Evolutionary conservation across 2,797 vertebrate species (phyloP), one percentile per base, ranked within the genome.

Genomic region (Sebastes umbrosus): DNA sequence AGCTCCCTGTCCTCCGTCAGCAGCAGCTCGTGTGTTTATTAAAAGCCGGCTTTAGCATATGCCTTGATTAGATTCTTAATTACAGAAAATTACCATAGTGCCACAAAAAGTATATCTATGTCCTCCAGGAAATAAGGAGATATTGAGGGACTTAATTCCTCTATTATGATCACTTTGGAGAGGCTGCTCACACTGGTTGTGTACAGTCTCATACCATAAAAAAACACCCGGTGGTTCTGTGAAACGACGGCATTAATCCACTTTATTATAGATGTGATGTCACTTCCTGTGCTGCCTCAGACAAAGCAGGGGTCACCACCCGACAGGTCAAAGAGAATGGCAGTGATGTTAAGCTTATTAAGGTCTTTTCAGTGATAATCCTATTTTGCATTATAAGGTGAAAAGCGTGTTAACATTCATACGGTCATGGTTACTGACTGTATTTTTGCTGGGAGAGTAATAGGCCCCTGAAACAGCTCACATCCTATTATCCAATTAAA

Each of bases 11-110:
- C 84, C 90, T 82, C 75, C 83, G 86, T 93, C 92, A 77, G 91
- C 91, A 90, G 91, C 90, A 88, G 88, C 77, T 93, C 84, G 82
- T 88, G 89, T 89, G 84, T 92, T 83, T 90, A 93, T 93, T 96
- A 93, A 93, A 94, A 93, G 79, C 89, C 52, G 59, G 84, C 87
- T 94, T 93, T 90, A 91, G 81, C 73, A 92, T 93, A 92, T 91
- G 87, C 67, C 82, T 91, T 96, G 93, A 94, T 95, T 95, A 93
- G 89, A 93, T 95, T 95, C 88, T 93, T 95, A 94, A 96, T 92
- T 93, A 93, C 81, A 86, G 68, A 87, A 93, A 92, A 93, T 93
- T 85, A 90, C 79, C 91, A 89, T 82, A 73, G 84, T 77, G 86
- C 78, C 87, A 89, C 84, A 88, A 85, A 87, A 90, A 86, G 68